Percentiles rank a stretch among this genome's conserved stretches.
These are phyloP conservation scores for Lasioglossum oenotherae DNA, from an alignment of 2,888 invertebrate species.

Conservation along the genomic window DNA sequence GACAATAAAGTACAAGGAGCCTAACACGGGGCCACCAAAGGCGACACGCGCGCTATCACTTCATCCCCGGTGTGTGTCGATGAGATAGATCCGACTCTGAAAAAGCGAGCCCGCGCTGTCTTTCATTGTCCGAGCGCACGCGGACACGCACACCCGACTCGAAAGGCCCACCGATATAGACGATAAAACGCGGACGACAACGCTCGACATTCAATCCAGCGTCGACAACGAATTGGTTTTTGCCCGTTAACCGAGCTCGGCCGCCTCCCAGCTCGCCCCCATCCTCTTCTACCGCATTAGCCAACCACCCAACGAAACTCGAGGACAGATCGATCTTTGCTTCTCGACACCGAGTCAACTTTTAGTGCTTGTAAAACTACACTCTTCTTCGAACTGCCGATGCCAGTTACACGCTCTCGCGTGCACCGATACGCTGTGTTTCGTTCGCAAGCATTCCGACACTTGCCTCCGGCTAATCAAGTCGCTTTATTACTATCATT, in stretches of 20 bases:
- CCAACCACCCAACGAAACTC: conserved; percentile 67
- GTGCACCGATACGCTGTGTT: neutral
- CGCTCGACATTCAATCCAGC: conserved; percentile 68
- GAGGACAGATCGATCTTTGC: conserved; percentile 69
- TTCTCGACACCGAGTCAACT: conserved; percentile 56
- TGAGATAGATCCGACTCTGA: conserved; percentile 13
- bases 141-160: conserved; percentile 31
- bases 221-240: conserved; percentile 72
- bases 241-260: conserved; percentile 67
- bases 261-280: conserved; percentile 17
- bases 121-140: conserved; percentile 26
- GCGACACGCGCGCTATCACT: neutral
- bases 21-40: neutral
- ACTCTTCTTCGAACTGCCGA: neutral
- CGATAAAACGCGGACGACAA: conserved; percentile 67
- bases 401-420: neutral
- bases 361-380: conserved; percentile 54
- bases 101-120: conserved; percentile 31
- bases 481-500: neutral
- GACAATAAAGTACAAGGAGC: neutral
- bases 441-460: neutral
- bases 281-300: conserved; percentile 59
- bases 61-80: conserved; percentile 10
- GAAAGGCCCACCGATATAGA: conserved; percentile 52
- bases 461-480: neutral